These are phyloP conservation scores for Alcedo quadribrachys DNA, from an alignment of 2,797 vertebrate species.

Conservation along the genomic window DNA sequence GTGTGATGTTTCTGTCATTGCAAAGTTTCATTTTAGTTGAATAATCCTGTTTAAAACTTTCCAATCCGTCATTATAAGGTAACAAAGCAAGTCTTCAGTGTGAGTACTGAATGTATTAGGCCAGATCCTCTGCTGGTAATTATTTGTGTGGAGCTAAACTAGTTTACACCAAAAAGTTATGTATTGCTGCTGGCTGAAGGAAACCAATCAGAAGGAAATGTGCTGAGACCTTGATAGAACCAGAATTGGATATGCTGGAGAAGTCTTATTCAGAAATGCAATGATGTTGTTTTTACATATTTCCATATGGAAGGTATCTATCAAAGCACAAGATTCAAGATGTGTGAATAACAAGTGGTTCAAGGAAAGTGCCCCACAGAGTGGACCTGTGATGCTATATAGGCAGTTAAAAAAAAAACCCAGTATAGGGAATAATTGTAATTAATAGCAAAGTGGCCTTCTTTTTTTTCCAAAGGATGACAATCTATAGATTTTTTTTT, in stretches of 20 bases:
- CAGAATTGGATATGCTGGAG: not conserved
- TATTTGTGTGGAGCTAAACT: conserved; percentile 19
- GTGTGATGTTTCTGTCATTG: conserved; percentile 27
- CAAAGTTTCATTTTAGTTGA: conserved; percentile 38
- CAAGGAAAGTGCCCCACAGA: not conserved
- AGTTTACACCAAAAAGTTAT: not conserved
- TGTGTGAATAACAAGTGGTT: not conserved
- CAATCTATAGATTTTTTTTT: not conserved
- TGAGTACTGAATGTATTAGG: not conserved
- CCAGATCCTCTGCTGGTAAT: conserved; percentile 20
- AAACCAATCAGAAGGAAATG: not conserved
- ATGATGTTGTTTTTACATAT: not conserved
- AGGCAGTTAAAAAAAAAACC: not conserved
- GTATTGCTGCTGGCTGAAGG: not conserved
- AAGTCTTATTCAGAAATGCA: not conserved
- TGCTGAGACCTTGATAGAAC: not conserved
- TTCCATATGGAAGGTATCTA: not conserved
- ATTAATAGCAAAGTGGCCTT: not conserved
- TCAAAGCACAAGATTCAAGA: not conserved
- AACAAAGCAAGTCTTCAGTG: not conserved
- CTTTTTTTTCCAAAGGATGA: not conserved
- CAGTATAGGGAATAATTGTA: not conserved
- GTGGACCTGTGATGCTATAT: not conserved
- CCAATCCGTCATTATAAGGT: not conserved
- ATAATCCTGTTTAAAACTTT: conserved; percentile 39